These are phyloP conservation scores for Podotricha telesiphe DNA, from an alignment of 2,888 invertebrate species.

Conservation along the genomic window DNA sequence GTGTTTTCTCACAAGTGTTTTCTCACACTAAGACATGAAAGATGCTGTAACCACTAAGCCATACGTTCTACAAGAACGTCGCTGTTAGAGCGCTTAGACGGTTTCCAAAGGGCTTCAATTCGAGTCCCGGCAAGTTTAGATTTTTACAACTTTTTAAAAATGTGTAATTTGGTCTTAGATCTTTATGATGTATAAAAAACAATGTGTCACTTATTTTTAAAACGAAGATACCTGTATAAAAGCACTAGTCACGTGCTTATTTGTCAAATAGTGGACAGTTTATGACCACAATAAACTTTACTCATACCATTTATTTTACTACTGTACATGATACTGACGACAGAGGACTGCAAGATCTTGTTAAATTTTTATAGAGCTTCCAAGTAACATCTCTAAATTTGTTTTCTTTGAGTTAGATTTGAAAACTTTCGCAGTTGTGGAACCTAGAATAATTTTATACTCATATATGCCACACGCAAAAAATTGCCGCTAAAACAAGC, in stretches of 20 bases:
- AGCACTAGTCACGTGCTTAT: not conserved
- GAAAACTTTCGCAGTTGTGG: not conserved
- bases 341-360: conserved; percentile 2
- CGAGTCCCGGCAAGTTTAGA: too few relatives aligned
- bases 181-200: too few relatives aligned
- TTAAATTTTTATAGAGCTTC: not conserved
- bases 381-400: not conserved
- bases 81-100: too few relatives aligned
- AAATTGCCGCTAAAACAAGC: too few relatives aligned
- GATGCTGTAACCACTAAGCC: too few relatives aligned
- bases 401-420: conserved; percentile 5
- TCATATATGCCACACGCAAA: not conserved
- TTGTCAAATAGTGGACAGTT: conserved; percentile 24
- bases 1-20: too few relatives aligned
- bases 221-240: not conserved
- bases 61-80: too few relatives aligned
- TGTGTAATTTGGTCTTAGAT: too few relatives aligned
- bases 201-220: too few relatives aligned
- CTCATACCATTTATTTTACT: conserved; percentile 19
- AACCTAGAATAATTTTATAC: not conserved
- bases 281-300: conserved; percentile 32
- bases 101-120: too few relatives aligned
- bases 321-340: not conserved
- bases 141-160: too few relatives aligned
- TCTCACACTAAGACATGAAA: too few relatives aligned